Percentiles rank a stretch among this genome's conserved stretches.
These are phyloP conservation scores for Lagorchestes hirsutus DNA, from an alignment of 2,797 vertebrate species.

Conservation along the genomic window DNA sequence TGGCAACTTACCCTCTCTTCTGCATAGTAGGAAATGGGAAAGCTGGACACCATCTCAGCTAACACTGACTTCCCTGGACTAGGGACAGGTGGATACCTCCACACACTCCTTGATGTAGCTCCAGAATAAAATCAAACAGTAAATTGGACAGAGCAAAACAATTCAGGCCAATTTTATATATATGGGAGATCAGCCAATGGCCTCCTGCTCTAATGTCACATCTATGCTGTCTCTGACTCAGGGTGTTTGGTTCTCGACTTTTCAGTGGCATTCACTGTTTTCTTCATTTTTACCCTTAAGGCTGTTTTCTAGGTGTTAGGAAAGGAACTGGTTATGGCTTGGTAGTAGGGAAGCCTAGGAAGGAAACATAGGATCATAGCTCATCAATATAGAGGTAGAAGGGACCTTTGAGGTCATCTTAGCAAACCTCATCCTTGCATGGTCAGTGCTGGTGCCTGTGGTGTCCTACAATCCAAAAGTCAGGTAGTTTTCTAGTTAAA, in stretches of 20 bases:
- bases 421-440: background rate
- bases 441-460: background rate
- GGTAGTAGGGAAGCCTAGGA: background rate
- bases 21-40: background rate
- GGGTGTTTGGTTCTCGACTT: background rate
- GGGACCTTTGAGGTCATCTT: background rate
- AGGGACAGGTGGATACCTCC: background rate
- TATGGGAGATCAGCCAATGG: background rate
- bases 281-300: background rate
- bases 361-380: background rate
- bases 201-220: background rate
- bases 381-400: background rate
- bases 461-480: background rate
- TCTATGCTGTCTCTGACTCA: background rate
- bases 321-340: background rate
- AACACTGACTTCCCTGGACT: background rate
- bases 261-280: background rate
- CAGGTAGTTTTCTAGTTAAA: background rate
- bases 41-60: background rate
- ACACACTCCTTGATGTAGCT: background rate
- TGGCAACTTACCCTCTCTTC: constrained; percentile 40
- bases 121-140: background rate
- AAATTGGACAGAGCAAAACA: background rate
- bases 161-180: background rate
- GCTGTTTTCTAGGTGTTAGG: background rate